phyloP scores from a whole-genome alignment of 2,113 vertebrate genomes.

The Brienomyrus longianalis region DNA sequence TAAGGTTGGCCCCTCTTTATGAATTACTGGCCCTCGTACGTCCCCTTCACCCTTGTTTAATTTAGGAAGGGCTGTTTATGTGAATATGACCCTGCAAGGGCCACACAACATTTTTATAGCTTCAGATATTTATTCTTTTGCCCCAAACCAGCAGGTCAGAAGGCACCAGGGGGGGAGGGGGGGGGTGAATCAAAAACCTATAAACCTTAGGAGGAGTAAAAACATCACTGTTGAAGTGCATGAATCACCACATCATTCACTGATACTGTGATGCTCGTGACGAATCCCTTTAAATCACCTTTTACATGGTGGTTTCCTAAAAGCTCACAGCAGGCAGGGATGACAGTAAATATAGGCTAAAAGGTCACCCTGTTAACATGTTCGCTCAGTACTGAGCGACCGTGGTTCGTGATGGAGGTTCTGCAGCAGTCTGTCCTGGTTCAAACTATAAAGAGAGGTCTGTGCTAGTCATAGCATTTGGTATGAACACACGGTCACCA shows the following conservation, averaged over 20 bases:
- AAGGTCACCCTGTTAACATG: not conserved
- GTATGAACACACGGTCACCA: not conserved
- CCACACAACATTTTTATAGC: not conserved
- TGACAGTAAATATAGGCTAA: not conserved
- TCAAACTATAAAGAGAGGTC: not conserved
- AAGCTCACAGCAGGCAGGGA: not conserved
- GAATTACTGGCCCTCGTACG: not conserved
- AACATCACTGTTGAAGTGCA: not conserved
- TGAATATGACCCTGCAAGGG: not conserved
- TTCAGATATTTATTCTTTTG: not conserved
- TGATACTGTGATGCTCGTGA: not conserved
- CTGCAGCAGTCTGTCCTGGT: not conserved
- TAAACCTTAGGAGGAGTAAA: not conserved
- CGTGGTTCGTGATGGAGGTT: not conserved
- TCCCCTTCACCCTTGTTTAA: not conserved
- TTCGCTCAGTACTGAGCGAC: too few relatives aligned
- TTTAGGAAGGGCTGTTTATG: not conserved
- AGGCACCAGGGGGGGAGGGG: too few relatives aligned
- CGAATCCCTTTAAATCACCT: not conserved
- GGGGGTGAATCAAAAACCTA: not conserved
- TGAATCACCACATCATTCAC: not conserved
- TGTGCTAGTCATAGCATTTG: not conserved
- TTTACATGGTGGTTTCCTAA: not conserved
- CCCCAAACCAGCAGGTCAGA: not conserved
- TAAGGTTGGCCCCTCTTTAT: not conserved